Conservation (phyloP, 1,140 invertebrate species). For the Diachasma alloeum region DNA sequence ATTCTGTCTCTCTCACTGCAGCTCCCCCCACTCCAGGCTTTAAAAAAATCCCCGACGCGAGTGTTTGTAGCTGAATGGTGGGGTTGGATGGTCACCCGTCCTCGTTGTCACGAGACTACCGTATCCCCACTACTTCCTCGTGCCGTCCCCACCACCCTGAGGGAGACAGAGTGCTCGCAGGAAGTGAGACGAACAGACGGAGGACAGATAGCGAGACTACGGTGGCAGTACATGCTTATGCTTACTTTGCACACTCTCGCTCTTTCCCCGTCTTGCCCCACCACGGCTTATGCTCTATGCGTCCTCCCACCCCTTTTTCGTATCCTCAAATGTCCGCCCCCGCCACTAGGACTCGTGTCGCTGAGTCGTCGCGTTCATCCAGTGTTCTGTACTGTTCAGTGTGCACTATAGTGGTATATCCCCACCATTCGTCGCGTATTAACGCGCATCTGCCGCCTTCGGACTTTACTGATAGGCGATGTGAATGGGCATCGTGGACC, state of each 20-base stretch:
- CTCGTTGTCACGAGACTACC: not conserved
- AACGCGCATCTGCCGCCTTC: conserved; percentile 23
- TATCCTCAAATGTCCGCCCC: conserved; percentile 15
- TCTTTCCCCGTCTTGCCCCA: conserved; percentile 9
- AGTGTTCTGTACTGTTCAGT: not conserved
- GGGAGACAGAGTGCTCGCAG: no score
- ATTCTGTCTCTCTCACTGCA: no score
- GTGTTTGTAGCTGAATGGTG: conserved; percentile 11
- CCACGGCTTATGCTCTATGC: not conserved
- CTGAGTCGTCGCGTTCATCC: conserved; percentile 19
- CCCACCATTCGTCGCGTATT: not conserved
- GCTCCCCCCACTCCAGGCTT: no score
- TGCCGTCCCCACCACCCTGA: conserved; percentile 21
- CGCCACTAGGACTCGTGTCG: conserved; percentile 11
- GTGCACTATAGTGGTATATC: not conserved
- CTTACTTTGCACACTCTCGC: conserved; percentile 34
- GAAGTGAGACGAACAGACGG: not conserved
- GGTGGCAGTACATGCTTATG: conserved; percentile 20
- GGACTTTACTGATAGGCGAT: not conserved
- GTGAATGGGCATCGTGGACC: not conserved
- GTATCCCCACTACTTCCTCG: conserved; percentile 9
- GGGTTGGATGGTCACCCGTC: conserved; percentile 24
- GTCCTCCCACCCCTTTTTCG: conserved; percentile 11
- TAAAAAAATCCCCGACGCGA: no score
- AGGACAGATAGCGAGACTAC: not conserved